These are phyloP conservation scores for Ammodytes marinus DNA, from an alignment of 2,113 vertebrate species.

Conservation along the genomic window DNA sequence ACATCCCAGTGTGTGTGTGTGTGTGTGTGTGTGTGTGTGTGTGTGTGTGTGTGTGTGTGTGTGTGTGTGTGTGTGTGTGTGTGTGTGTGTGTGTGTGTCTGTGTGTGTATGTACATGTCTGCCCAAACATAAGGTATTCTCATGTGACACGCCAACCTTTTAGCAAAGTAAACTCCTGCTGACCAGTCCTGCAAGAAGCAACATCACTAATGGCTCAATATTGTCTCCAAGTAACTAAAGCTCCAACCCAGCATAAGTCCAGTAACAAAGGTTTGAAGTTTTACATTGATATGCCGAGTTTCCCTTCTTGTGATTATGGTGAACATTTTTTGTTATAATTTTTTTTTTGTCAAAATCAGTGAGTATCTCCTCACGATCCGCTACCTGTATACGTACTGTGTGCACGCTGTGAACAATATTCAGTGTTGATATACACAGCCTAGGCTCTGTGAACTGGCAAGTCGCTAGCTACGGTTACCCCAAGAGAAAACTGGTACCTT, in stretches of 20 bases:
- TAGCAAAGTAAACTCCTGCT: constrained; percentile 50
- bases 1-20: constrained; percentile 4
- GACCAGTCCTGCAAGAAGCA: constrained; percentile 14
- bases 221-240: not conserved
- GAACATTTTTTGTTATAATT: too few relatives aligned
- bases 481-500: constrained; percentile 38
- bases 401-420: too few relatives aligned
- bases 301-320: too few relatives aligned
- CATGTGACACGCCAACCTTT: constrained; percentile 31
- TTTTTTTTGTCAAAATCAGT: too few relatives aligned
- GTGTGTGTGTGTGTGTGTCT: constrained; percentile 1
- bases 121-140: constrained; percentile 30
- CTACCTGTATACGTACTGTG: too few relatives aligned
- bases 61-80: constrained; percentile 10
- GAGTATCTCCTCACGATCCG: too few relatives aligned
- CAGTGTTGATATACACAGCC: too few relatives aligned
- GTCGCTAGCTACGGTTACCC: too few relatives aligned
- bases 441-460: too few relatives aligned
- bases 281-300: too few relatives aligned
- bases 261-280: too few relatives aligned
- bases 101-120: not conserved
- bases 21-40: constrained; percentile 15
- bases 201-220: not conserved
- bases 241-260: too few relatives aligned
- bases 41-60: constrained; percentile 10